Base-by-base conservation (phyloP, 2,797 vertebrate genomes). In the Alcedo quadribrachys region DNA sequence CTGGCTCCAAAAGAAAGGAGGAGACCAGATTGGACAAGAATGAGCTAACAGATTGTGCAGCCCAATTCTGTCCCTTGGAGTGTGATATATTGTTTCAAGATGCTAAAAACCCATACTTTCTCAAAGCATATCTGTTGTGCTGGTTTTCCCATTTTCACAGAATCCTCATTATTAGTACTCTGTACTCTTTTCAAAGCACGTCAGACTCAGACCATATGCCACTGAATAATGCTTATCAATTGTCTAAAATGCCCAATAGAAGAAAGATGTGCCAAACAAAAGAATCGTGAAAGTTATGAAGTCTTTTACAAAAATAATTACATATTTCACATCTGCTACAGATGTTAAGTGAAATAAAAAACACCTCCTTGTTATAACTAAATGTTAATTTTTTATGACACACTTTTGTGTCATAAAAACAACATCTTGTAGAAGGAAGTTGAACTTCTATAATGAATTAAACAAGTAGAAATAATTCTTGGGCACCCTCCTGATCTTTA, bases 61-160 rank as follows among this genome's bases (percentile, higher is more conserved):
- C 96, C 97, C 97, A 97, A 91, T 96, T 97, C 97, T 97, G 97
- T 98, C 97, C 97, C 96, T 98, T 97, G 97, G 98, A 98, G 97
- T 98, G 97, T 98, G 97, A 98, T 98, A 98, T 98, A 98, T 98
- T 97, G 97, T 97, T 98, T 98, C 98, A 98, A 98, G 98, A 98
- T 98, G 98, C 97, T 97, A 97, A 97, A 97, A 96, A 75, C 95
- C 97, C 97, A 96, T 97, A 97, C 96, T 98, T 98, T 97, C 97
- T 97, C 96, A 97, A 97, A 98, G 97, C 96, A 93, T 98, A 97
- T 98, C 97, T 98, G 97, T 95, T 96, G 96, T 96, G 96, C 97
- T 97, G 97, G 92, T 98, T 98, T 98, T 97, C 96, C 96, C 96
- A 98, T 98, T 98, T 98, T 97, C 96, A 96, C 97, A 98, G 97